phyloP scores from a whole-genome alignment of 2,113 vertebrate species.

The Heteronetta atricapilla region DNA sequence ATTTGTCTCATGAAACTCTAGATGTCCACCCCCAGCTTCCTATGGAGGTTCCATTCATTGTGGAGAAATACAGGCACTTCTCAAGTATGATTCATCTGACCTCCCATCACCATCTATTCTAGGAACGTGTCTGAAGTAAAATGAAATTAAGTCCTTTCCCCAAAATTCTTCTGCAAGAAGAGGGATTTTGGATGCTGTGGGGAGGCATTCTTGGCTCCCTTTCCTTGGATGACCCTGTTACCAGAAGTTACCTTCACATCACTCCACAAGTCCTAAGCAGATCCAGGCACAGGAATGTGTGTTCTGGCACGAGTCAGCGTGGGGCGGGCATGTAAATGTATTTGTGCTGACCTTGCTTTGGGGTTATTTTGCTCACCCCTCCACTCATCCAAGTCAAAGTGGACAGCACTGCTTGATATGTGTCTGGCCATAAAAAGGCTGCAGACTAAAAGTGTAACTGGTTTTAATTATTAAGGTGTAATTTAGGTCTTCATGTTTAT shows the following conservation, averaged over 20 bases:
- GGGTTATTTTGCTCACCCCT: background rate
- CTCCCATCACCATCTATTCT: background rate
- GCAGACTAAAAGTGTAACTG: constrained; percentile 27
- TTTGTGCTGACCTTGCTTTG: background rate
- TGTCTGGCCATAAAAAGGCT: constrained; percentile 37
- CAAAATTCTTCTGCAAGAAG: background rate
- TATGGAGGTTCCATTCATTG: fast-evolving
- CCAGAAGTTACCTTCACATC: background rate
- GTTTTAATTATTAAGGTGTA: constrained; percentile 61
- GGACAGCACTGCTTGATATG: background rate
- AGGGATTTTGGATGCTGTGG: background rate
- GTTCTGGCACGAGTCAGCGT: background rate
- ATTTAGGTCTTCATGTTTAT: constrained; percentile 68
- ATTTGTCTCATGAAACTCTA: background rate
- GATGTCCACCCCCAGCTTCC: background rate
- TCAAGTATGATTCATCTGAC: background rate
- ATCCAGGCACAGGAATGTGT: background rate
- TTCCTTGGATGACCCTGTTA: background rate
- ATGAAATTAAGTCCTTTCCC: background rate
- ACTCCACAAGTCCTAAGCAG: background rate
- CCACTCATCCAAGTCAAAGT: background rate
- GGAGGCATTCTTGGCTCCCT: background rate
- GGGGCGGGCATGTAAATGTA: fast-evolving
- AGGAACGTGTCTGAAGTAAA: background rate
- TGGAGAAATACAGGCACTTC: background rate